Percentiles rank a stretch among this genome's conserved stretches.
These are phyloP conservation scores for Penaeus vannamei DNA, from an alignment of 1,140 invertebrate species.

Conservation along the genomic window DNA sequence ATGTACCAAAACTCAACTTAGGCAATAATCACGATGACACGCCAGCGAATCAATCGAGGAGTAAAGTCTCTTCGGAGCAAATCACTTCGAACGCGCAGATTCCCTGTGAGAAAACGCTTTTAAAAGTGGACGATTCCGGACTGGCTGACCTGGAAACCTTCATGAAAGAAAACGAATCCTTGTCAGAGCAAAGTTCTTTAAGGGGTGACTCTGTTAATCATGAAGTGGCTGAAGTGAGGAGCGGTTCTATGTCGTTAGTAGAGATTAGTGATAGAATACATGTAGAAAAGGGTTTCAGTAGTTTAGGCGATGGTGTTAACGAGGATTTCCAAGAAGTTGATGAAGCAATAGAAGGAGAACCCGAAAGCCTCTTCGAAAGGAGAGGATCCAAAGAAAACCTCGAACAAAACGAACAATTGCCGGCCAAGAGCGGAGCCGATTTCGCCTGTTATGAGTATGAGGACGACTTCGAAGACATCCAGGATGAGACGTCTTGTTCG, in stretches of 20 bases:
- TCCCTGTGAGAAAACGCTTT: slow-evolving; percentile 24
- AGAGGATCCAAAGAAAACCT: slow-evolving; percentile 24
- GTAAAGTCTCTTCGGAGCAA: no score
- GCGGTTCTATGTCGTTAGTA: slow-evolving; percentile 35
- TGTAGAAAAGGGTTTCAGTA: slow-evolving; percentile 32
- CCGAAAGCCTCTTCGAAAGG: slow-evolving; percentile 5
- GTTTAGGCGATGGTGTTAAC: slow-evolving; percentile 19
- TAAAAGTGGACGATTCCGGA: slow-evolving; percentile 37
- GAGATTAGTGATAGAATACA: slow-evolving; percentile 42
- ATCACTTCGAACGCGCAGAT: not conserved
- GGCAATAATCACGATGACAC: slow-evolving; percentile 13
- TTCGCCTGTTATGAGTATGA: slow-evolving; percentile 45
- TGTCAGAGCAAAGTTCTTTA: slow-evolving; percentile 12
- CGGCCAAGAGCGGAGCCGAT: slow-evolving; percentile 39
- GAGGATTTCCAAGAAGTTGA: not conserved
- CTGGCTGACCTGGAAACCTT: slow-evolving; percentile 41
- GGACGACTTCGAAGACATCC: slow-evolving; percentile 58
- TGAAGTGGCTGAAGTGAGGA: not conserved
- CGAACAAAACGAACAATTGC: not conserved
- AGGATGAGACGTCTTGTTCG: slow-evolving; percentile 17
- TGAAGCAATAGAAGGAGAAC: not conserved
- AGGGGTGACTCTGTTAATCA: slow-evolving; percentile 17
- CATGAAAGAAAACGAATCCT: slow-evolving; percentile 32
- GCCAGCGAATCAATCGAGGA: no score
- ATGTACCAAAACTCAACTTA: slow-evolving; percentile 43